Conservation (phyloP, 2,888 invertebrate species). For the Omphaloscelis lunosa region DNA sequence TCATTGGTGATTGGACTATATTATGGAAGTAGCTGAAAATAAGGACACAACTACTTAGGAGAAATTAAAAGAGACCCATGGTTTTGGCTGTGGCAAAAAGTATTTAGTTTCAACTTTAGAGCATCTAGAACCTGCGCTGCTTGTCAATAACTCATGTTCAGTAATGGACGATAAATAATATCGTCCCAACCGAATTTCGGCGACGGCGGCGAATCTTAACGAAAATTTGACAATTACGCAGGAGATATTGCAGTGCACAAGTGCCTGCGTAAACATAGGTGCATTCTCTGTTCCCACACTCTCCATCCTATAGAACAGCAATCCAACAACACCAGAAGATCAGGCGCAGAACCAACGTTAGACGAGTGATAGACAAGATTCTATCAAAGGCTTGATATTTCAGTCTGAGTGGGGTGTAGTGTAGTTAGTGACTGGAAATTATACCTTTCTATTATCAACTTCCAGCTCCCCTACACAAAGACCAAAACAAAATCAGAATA, state of each 20-base stretch:
- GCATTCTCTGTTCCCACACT: background rate
- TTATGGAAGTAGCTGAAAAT: background rate
- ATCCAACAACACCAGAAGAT: background rate
- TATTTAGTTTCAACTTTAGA: background rate
- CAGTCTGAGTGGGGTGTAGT: background rate
- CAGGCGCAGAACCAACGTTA: background rate
- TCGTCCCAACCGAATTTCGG: background rate
- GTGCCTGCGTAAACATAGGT: background rate
- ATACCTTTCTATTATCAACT: background rate
- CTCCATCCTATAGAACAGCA: no score
- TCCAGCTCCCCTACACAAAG: background rate
- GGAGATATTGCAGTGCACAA: background rate
- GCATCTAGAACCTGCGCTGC: background rate
- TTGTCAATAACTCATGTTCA: background rate
- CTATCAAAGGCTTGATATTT: background rate
- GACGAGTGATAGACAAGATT: background rate
- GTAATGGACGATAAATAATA: background rate
- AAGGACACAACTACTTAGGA: background rate
- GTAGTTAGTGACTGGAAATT: background rate
- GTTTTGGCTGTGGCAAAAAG: background rate
- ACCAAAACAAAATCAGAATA: slow-evolving; percentile 5
- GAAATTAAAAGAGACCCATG: background rate
- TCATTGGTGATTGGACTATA: background rate
- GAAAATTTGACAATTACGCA: background rate
- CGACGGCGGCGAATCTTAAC: background rate